A percentile compares a stretch with the other conserved stretches of the same genome.
phyloP scores from a whole-genome alignment of 2,888 invertebrate species.

The Metellina segmentata region DNA sequence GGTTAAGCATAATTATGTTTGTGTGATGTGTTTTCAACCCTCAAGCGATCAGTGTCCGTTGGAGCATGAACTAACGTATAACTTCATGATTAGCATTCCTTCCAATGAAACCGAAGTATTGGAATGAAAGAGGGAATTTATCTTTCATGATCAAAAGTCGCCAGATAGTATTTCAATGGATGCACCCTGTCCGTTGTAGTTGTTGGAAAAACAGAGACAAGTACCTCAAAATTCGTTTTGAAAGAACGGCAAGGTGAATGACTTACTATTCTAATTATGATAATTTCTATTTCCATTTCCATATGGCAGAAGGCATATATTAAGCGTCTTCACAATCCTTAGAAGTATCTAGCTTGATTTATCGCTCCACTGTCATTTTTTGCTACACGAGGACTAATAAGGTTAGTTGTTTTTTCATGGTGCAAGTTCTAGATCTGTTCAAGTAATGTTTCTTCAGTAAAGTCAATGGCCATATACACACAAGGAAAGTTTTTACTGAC shows the following conservation, averaged over 20 bases:
- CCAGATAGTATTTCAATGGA: not conserved
- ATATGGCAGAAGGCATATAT: too few species aligned
- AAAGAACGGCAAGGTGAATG: not conserved
- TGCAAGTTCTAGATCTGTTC: too few species aligned
- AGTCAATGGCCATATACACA: too few species aligned
- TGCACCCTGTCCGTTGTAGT: not conserved
- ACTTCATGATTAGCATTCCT: not conserved
- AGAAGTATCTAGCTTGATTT: too few species aligned
- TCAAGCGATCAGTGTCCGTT: not conserved
- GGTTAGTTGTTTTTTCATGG: too few species aligned
- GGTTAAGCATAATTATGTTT: not conserved
- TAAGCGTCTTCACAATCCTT: too few species aligned
- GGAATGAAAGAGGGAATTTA: not conserved
- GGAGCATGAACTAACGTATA: not conserved
- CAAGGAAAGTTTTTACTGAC: too few species aligned
- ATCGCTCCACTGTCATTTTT: too few species aligned
- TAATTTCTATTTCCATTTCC: too few species aligned
- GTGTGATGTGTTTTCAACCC: not conserved
- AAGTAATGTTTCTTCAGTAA: too few species aligned
- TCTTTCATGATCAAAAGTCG: not conserved
- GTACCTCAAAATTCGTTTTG: not conserved
- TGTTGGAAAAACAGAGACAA: not conserved
- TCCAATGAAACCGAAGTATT: not conserved
- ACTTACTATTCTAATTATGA: too few species aligned
- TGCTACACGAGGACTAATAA: too few species aligned